A percentile compares a stretch with the other conserved stretches of the same genome.
These are phyloP conservation scores for Rhagoletis zephyria DNA, from an alignment of 1,140 invertebrate species.

Conservation along the genomic window DNA sequence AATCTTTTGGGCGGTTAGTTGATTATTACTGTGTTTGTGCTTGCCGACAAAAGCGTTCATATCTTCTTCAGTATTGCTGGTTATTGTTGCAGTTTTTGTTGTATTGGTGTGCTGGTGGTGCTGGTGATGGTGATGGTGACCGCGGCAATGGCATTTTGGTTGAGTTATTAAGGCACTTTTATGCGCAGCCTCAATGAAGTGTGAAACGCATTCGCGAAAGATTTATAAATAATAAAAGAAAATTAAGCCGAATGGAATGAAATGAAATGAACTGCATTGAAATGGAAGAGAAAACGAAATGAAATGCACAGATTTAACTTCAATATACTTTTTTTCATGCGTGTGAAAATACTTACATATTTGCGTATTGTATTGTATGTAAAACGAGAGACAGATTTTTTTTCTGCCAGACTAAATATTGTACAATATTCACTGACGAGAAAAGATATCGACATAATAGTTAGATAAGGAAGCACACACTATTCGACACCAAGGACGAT, in stretches of 20 bases:
- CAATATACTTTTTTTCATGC: too few relatives aligned
- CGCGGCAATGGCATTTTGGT: neutral
- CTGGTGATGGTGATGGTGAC: neutral
- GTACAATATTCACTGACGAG: too few relatives aligned
- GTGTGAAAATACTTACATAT: too few relatives aligned
- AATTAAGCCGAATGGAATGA: neutral
- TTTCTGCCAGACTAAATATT: too few relatives aligned
- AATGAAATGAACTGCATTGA: constrained; percentile 55
- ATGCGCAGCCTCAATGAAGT: constrained; percentile 48
- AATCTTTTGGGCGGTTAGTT: constrained; percentile 20
- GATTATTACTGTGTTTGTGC: constrained; percentile 23
- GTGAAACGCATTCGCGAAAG: constrained; percentile 34
- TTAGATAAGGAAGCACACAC: too few relatives aligned
- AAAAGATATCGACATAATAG: too few relatives aligned
- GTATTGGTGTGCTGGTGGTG: neutral
- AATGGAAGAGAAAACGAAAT: constrained; percentile 56
- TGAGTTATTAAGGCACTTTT: constrained; percentile 32
- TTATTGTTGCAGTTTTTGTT: neutral
- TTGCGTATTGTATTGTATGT: too few relatives aligned
- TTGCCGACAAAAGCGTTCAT: neutral
- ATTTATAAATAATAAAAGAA: constrained; percentile 53
- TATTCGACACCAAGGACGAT: too few relatives aligned
- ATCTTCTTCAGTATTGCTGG: neutral
- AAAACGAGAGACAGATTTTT: too few relatives aligned
- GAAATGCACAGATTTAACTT: constrained; percentile 64